These are phyloP conservation scores for Synanthedon formicaeformis DNA, from an alignment of 2,888 invertebrate species.

Conservation along the genomic window DNA sequence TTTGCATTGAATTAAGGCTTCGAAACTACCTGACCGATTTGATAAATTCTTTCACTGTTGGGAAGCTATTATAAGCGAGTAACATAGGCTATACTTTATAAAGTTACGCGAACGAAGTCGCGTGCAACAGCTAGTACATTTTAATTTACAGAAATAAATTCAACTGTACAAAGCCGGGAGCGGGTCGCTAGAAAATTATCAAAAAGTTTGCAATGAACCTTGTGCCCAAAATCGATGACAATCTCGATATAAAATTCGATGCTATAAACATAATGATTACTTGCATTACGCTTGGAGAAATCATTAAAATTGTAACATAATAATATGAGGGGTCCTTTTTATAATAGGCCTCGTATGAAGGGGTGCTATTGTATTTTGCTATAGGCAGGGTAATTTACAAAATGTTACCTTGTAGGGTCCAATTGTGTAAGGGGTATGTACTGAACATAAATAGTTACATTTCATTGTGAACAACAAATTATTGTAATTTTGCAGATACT, in stretches of 20 bases:
- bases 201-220: neutral
- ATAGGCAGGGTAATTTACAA: slow-evolving; percentile 47
- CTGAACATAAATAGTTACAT: slow-evolving; percentile 45
- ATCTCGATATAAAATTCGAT: slow-evolving; percentile 15
- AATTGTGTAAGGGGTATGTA: slow-evolving; percentile 19
- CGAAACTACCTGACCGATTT: too few relatives aligned
- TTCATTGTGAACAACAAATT: slow-evolving; percentile 51
- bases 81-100: too few relatives aligned
- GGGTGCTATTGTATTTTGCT: slow-evolving; percentile 38
- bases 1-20: too few relatives aligned
- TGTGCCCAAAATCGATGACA: slow-evolving; percentile 8
- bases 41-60: too few relatives aligned
- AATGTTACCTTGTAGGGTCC: slow-evolving; percentile 33
- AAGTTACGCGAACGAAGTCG: too few relatives aligned
- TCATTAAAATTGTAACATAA: slow-evolving; percentile 65
- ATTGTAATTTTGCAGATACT: slow-evolving; percentile 48
- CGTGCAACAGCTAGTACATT: too few relatives aligned
- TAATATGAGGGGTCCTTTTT: slow-evolving; percentile 43
- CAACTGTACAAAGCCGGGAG: too few relatives aligned
- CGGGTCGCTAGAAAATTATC: neutral
- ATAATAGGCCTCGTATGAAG: slow-evolving; percentile 59
- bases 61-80: too few relatives aligned
- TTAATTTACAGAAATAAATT: too few relatives aligned
- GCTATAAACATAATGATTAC: slow-evolving; percentile 12
- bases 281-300: slow-evolving; percentile 18